These are phyloP conservation scores for Tachina grossa DNA, from an alignment of 2,888 invertebrate species.

Conservation along the genomic window DNA sequence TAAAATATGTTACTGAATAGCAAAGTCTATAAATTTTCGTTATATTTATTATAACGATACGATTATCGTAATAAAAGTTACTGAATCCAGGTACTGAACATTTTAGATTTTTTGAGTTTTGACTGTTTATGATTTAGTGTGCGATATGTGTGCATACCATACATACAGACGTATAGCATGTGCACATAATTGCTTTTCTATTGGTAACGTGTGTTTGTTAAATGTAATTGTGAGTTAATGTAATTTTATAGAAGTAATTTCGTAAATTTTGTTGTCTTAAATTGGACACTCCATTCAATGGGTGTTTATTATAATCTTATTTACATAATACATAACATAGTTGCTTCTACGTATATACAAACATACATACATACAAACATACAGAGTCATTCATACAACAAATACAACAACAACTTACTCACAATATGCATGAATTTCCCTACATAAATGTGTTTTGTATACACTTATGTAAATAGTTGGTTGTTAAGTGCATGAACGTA, in stretches of 20 bases:
- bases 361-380: background rate
- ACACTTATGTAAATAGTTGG: conserved; percentile 4
- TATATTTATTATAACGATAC: too few species aligned
- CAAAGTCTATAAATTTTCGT: too few species aligned
- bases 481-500: conserved; percentile 27
- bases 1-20: too few species aligned
- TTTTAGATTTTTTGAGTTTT: too few species aligned
- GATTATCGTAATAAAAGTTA: too few species aligned
- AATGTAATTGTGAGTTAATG: conserved; percentile 56
- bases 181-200: conserved; percentile 28
- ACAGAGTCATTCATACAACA: background rate
- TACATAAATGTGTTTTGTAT: conserved; percentile 18
- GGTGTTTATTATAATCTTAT: conserved; percentile 71
- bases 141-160: background rate
- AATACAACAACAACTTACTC: background rate
- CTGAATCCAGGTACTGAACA: too few species aligned
- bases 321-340: conserved; percentile 64
- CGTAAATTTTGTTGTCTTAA: conserved; percentile 68
- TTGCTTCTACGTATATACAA: background rate
- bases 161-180: background rate
- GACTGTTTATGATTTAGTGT: too few species aligned
- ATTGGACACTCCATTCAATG: conserved; percentile 65
- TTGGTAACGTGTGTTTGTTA: conserved; percentile 6
- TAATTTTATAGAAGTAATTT: conserved; percentile 66
- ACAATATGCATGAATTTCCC: conserved; percentile 26